Evolutionary conservation across 2,113 vertebrate genomes (phyloP).

Genomic region (Puntigrus tetrazona): DNA sequence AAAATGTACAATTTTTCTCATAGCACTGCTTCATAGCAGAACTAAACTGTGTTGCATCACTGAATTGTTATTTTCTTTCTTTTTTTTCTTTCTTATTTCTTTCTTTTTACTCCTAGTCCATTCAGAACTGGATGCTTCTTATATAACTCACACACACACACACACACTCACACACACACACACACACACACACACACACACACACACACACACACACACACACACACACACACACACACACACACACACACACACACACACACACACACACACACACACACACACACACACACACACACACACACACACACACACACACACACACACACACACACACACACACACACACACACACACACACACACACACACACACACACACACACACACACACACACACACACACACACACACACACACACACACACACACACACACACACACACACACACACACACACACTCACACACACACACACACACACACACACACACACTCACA

Average conservation of each 20-base stretch:
- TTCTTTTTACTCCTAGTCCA: neutral
- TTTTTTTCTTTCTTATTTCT: too few species aligned
- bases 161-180: neutral
- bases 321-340: neutral
- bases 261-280: neutral
- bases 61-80: neutral
- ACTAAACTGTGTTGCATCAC: neutral
- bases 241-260: conserved; percentile 1
- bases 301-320: conserved; percentile 1
- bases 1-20: neutral
- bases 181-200: neutral
- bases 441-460: neutral
- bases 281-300: neutral
- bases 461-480: neutral
- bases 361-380: neutral
- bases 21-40: neutral
- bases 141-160: neutral
- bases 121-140: neutral
- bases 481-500: neutral
- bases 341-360: neutral
- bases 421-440: neutral
- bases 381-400: neutral
- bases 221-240: neutral
- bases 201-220: neutral
- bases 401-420: neutral